Evolutionary conservation across 2,888 invertebrate genomes (phyloP).

Genomic region (Cerceris ruficornis): DNA sequence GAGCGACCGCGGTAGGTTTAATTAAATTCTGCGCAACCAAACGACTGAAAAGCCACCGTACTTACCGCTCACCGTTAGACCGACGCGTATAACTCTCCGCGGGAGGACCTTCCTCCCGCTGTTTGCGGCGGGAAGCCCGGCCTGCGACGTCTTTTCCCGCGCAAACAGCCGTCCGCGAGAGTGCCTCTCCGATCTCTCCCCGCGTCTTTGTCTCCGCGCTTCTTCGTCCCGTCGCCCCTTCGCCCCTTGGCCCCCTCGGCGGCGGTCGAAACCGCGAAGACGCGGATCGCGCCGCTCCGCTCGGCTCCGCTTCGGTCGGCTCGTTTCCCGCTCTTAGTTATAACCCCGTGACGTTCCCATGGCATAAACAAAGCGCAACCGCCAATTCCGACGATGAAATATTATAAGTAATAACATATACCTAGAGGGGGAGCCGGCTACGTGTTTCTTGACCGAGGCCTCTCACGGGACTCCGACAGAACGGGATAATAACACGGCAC

Average conservation of each 20-base stretch:
- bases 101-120: conserved; percentile 36
- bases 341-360: conserved; percentile 78
- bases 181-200: neutral
- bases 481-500: conserved; percentile 81
- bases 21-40: conserved; percentile 54
- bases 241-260: neutral
- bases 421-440: conserved; percentile 61
- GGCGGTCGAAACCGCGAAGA: neutral
- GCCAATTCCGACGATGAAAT: conserved; percentile 82
- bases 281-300: neutral
- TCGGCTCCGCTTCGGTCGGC: conserved; percentile 23
- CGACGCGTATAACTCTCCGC: conserved; percentile 42
- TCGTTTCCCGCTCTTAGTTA: conserved; percentile 73
- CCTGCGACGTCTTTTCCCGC: neutral
- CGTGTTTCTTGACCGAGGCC: conserved; percentile 53
- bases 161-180: neutral
- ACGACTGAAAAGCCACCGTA: conserved; percentile 40
- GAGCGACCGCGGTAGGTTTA: conserved; percentile 40
- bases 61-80: conserved; percentile 13
- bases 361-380: conserved; percentile 82
- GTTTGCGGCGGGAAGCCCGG: conserved; percentile 4
- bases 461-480: conserved; percentile 72
- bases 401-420: conserved; percentile 82
- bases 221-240: neutral
- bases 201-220: too few relatives aligned